Evolutionary conservation across 1,140 invertebrate genomes (phyloP), one percentile per base, ranked within the genome.

Genomic region (Bombus breviceps): DNA sequence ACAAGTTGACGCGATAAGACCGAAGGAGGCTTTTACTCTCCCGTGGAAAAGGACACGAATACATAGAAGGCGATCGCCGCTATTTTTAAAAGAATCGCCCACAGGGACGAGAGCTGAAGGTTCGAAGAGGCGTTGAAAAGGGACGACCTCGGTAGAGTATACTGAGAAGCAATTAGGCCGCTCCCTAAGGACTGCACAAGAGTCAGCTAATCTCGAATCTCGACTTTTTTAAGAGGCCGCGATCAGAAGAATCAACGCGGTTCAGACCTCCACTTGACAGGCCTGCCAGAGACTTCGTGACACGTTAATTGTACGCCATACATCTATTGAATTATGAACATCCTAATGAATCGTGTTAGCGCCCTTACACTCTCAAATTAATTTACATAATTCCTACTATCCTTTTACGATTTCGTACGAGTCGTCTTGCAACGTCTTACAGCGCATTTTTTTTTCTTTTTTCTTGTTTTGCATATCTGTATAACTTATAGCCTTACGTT

Each of bases 141-240:
- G 74, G 74, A 77, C 72, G 62, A 47, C 2, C 74, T 43, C 8
- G 41, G 28, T 2, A 6, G 22, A 68, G 37, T 83, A 83, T 83
- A 83, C 82, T 74, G 47, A 59, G 82, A 83, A 83, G 82, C 82
- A 83, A 83, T 83, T 83, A 83, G 82, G 47, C 74, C 62, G 74
- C 74, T 83, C 74, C 82, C 64, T 78, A 78, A 83, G 82, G 64
- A 68, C 43, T 77, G 62, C 28, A 43, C 43, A 43, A 68, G 43
- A 83, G 74, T n/a, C 74, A 22, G 64, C 82, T 83, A 83, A 83
- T 83, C 82, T 83, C 34, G 82, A 57, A 83, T 83, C 82, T 83
- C 64, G 64, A 78, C 37, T 78, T 78, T 76, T 77, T 77, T 47
- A 53, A 78, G 64, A 69, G 74, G 28, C 47, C 34, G 3, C 43